phyloP scores from a whole-genome alignment of 1,140 invertebrate species.

The Leptopilina clavipes region DNA sequence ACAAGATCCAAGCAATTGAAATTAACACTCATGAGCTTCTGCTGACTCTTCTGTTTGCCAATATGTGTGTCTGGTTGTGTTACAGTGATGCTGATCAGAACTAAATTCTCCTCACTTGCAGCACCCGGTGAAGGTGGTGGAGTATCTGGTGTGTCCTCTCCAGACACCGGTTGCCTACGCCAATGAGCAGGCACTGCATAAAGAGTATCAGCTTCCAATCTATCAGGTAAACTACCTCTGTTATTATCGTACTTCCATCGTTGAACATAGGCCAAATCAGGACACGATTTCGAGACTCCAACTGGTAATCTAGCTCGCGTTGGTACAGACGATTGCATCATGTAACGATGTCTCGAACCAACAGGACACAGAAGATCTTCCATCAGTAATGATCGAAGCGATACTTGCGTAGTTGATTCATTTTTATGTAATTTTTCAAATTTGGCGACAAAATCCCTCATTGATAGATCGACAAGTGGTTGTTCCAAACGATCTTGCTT shows the following conservation, averaged over 20 bases:
- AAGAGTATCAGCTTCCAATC: slow-evolving; percentile 78
- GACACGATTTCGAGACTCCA: slow-evolving; percentile 88
- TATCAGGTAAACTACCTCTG: slow-evolving; percentile 80
- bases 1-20: slow-evolving; percentile 94
- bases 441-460: slow-evolving; percentile 86
- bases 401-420: slow-evolving; percentile 84
- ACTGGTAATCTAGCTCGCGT: slow-evolving; percentile 68
- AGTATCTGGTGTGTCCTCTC: slow-evolving; percentile 76
- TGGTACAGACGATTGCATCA: slow-evolving; percentile 84
- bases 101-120: slow-evolving; percentile 75
- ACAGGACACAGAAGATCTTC: slow-evolving; percentile 88
- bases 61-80: slow-evolving; percentile 57
- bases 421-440: slow-evolving; percentile 81
- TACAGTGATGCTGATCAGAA: slow-evolving; percentile 76
- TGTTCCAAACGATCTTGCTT: slow-evolving; percentile 80
- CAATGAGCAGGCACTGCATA: slow-evolving; percentile 68
- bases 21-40: slow-evolving; percentile 80
- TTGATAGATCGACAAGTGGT: slow-evolving; percentile 86
- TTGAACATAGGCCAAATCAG: slow-evolving; percentile 77
- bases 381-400: slow-evolving; percentile 88
- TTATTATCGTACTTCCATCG: slow-evolving; percentile 52
- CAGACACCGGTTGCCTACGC: slow-evolving; percentile 60
- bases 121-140: slow-evolving; percentile 82
- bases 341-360: slow-evolving; percentile 85
- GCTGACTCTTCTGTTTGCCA: slow-evolving; percentile 42